Percentiles rank a stretch among this genome's conserved stretches.
Evolutionary conservation across 2,888 invertebrate species (phyloP).

Genomic region (Limnephilus auricula): DNA sequence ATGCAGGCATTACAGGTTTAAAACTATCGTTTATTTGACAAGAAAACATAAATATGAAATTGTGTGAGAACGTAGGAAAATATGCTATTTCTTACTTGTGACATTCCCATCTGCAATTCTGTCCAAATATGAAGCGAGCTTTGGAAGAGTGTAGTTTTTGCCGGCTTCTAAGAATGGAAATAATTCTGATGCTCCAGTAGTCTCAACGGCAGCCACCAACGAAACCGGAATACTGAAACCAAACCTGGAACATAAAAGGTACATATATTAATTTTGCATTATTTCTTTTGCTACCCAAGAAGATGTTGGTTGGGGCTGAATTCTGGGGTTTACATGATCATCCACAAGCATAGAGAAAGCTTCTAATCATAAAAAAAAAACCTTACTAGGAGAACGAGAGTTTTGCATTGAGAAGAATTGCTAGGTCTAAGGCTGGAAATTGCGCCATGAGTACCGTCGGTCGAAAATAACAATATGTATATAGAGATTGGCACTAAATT

Average conservation of each 20-base stretch:
- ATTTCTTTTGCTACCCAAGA: neutral
- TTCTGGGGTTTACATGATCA: neutral
- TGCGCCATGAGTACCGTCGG: too few species aligned
- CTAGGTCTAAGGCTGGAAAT: too few species aligned
- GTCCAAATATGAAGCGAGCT: conserved; percentile 77
- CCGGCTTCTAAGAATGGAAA: conserved; percentile 74
- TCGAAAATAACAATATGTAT: too few species aligned
- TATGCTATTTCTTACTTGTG: conserved; percentile 49
- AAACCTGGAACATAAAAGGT: conserved; percentile 68
- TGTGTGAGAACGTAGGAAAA: neutral
- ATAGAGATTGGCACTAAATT: too few species aligned
- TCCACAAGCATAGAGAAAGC: neutral
- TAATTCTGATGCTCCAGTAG: conserved; percentile 70
- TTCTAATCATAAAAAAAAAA: too few species aligned
- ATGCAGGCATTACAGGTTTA: too few species aligned
- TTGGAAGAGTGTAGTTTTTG: conserved; percentile 73
- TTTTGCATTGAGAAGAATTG: too few species aligned
- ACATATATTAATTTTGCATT: neutral
- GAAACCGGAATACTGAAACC: conserved; percentile 76
- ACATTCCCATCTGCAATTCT: conserved; percentile 75
- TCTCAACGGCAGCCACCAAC: conserved; percentile 73
- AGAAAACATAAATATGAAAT: neutral
- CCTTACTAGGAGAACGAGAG: too few species aligned
- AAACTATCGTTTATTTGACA: neutral
- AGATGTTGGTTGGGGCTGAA: neutral